Evolutionary conservation across 1,140 invertebrate species (phyloP), one percentile per base, ranked within the genome.

Genomic region (Paramacrobiotus metropolitanus): DNA sequence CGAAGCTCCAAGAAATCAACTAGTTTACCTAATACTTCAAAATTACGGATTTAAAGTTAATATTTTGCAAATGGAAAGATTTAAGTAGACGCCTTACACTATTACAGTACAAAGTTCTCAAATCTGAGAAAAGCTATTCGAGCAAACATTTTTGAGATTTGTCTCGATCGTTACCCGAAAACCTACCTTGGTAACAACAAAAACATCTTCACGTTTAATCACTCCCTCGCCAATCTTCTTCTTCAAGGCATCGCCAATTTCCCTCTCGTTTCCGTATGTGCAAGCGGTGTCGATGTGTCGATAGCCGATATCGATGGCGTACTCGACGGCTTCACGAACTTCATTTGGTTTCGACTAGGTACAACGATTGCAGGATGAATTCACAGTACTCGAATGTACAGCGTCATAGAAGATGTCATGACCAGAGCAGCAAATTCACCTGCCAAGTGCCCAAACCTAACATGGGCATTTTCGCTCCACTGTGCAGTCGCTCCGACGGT

Each of bases 401-500:
- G 34, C 34, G 9, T 15, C n/a, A n/a, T 40, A 40, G n/a, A 9
- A n/a, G n/a, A n/a, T 40, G 34, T 40, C 9, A 40, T 40, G 34
- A n/a, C 34, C n/a, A 15, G 34, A 40, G 9, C 4, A 9, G 21
- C 74, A 62, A 73, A 74, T 3, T 73, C 71, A 66, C 71, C 68
- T 83, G 82, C 83, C 83, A 86, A 63, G 84, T 85, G 61, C 84
- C 84, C 65, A 85, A 77, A 40, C 84, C 84, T 45, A 87, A 70
- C 63, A 78, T 75, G 0, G 84, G 84, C 81, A 86, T 86, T 65
- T 80, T 67, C 44, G 77, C 70, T 0, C 77, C 78, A 61, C 67
- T 71, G 31, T 24, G 34, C 29, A 29, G 60, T 28, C 18, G 60
- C 59, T 61, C 60, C 21, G 30, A 40, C 34, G 34, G 34, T n/a